Evolutionary conservation across 1,140 invertebrate species (phyloP).

Genomic region (Cyclina sinensis): DNA sequence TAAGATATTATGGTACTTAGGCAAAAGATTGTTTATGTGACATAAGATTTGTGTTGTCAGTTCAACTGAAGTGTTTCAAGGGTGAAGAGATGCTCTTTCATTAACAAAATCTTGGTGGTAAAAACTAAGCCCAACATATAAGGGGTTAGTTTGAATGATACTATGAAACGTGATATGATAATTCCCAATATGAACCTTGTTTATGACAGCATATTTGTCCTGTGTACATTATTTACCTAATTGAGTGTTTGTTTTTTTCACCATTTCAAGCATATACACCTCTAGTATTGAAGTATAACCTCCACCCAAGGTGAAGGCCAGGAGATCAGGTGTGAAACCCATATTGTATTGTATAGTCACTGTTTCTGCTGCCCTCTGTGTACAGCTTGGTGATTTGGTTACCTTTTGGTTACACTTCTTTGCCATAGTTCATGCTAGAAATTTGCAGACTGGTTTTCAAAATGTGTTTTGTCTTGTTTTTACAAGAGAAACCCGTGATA

Average conservation of each 20-base stretch:
- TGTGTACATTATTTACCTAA: slow-evolving; percentile 1
- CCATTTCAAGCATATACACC: slow-evolving; percentile 65
- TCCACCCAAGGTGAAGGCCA: neutral
- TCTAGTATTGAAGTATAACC: slow-evolving; percentile 65
- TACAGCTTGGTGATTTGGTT: neutral
- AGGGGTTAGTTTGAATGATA: too few relatives aligned
- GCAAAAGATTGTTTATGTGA: too few relatives aligned
- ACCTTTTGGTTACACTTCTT: neutral
- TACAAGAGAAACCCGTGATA: too few relatives aligned
- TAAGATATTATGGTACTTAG: too few relatives aligned
- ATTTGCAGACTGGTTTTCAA: neutral
- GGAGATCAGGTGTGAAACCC: neutral
- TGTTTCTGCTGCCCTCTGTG: neutral
- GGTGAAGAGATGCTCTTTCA: too few relatives aligned
- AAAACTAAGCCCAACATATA: too few relatives aligned
- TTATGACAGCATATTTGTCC: slow-evolving; percentile 1
- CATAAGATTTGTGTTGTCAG: too few relatives aligned
- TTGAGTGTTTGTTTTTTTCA: slow-evolving; percentile 46
- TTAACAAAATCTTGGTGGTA: too few relatives aligned
- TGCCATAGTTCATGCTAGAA: neutral
- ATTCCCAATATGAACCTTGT: neutral
- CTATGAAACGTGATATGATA: neutral
- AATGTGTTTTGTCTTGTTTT: neutral
- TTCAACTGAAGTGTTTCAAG: too few relatives aligned
- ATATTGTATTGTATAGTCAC: slow-evolving; percentile 45